phyloP scores from a whole-genome alignment of 2,888 invertebrate genomes.

The Erynnis tages region DNA sequence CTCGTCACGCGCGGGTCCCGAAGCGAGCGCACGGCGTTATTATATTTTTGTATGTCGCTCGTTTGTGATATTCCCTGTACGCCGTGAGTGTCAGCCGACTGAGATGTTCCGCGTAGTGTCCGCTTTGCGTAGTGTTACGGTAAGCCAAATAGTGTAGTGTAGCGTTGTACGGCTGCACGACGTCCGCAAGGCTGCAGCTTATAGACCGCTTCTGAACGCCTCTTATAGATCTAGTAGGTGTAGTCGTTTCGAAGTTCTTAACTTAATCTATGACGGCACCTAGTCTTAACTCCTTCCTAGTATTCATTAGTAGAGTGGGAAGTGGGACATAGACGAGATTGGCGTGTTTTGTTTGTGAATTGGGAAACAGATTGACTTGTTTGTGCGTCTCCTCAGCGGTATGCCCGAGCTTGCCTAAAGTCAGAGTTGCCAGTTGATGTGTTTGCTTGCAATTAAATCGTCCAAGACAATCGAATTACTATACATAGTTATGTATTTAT shows the following conservation, averaged over 20 bases:
- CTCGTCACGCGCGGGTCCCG: neutral
- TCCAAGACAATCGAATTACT: slow-evolving; percentile 18
- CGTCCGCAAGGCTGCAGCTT: slow-evolving; percentile 72
- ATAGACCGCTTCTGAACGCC: slow-evolving; percentile 27
- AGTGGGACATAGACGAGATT: slow-evolving; percentile 19
- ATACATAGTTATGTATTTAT: slow-evolving; percentile 1
- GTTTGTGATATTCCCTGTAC: slow-evolving; percentile 34
- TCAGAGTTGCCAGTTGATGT: slow-evolving; percentile 24
- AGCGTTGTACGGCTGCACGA: slow-evolving; percentile 44
- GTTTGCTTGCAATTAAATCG: slow-evolving; percentile 22
- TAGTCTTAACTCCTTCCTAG: slow-evolving; percentile 44
- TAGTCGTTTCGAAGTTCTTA: slow-evolving; percentile 45
- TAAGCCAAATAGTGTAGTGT: slow-evolving; percentile 64
- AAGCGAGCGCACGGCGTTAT: slow-evolving; percentile 21
- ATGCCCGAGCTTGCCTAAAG: slow-evolving; percentile 24
- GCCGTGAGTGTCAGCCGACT: slow-evolving; percentile 24
- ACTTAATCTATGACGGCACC: slow-evolving; percentile 46
- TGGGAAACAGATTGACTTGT: slow-evolving; percentile 29
- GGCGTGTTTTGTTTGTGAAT: slow-evolving; percentile 27
- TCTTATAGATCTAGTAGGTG: slow-evolving; percentile 44
- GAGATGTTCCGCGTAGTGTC: slow-evolving; percentile 39
- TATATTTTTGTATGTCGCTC: slow-evolving; percentile 38
- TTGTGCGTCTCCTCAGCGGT: slow-evolving; percentile 22
- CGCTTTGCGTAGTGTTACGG: slow-evolving; percentile 53
- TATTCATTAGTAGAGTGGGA: slow-evolving; percentile 41